Evolutionary conservation across 2,113 vertebrate genomes (phyloP).

Genomic region (Microtus richardsoni): DNA sequence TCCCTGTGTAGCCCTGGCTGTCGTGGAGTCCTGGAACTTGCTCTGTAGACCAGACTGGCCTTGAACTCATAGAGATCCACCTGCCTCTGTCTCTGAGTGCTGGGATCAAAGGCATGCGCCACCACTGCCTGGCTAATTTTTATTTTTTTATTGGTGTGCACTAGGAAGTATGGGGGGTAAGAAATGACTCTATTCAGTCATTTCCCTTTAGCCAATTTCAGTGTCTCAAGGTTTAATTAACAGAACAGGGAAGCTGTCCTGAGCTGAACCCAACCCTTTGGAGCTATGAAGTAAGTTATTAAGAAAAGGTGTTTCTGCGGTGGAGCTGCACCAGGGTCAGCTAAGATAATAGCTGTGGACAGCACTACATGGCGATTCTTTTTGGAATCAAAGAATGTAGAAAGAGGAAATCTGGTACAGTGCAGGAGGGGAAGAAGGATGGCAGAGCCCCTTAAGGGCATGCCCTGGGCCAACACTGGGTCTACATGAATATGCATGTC

Average conservation of each 20-base stretch:
- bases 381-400: constrained; percentile 13
- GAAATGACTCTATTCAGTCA: background rate
- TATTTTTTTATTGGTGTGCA: background rate
- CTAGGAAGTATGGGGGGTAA: background rate
- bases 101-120: background rate
- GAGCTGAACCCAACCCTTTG: background rate
- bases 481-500: background rate
- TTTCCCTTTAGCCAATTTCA: background rate
- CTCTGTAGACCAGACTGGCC: background rate
- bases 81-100: background rate
- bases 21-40: background rate
- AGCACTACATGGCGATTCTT: background rate
- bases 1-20: background rate
- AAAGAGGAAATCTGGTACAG: background rate
- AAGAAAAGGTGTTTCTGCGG: background rate
- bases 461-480: background rate
- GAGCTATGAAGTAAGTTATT: constrained; percentile 16
- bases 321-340: constrained; percentile 18
- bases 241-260: background rate
- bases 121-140: background rate
- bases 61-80: background rate
- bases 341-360: constrained; percentile 15
- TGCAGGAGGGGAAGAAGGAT: background rate
- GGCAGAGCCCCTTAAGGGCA: background rate
- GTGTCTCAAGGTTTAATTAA: background rate